A percentile compares a stretch with the other conserved stretches of the same genome.
Evolutionary conservation across 2,888 invertebrate genomes (phyloP).

Genomic region (Leptarthrus brevirostris): DNA sequence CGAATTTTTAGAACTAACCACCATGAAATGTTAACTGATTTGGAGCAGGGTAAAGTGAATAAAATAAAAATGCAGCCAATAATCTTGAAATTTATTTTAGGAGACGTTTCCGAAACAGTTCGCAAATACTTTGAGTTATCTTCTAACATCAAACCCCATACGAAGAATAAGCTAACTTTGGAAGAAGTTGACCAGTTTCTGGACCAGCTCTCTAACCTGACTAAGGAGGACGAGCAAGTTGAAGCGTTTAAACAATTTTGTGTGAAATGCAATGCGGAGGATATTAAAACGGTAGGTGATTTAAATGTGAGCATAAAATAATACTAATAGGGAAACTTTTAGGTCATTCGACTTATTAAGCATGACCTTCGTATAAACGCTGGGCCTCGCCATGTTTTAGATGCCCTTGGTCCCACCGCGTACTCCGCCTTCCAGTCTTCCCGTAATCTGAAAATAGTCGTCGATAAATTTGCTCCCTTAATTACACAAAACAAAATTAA

Average conservation of each 20-base stretch:
- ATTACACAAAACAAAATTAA: slow-evolving; percentile 36
- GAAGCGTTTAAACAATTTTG: slow-evolving; percentile 80
- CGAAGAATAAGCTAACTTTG: slow-evolving; percentile 78
- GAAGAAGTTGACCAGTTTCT: slow-evolving; percentile 83
- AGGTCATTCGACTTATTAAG: slow-evolving; percentile 85
- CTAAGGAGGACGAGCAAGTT: slow-evolving; percentile 89
- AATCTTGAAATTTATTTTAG: slow-evolving; percentile 53
- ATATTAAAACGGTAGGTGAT: slow-evolving; percentile 76
- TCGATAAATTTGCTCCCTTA: slow-evolving; percentile 68
- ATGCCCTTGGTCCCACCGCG: slow-evolving; percentile 87
- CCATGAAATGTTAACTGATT: slow-evolving; percentile 84
- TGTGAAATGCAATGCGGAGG: slow-evolving; percentile 81
- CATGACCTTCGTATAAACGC: slow-evolving; percentile 93
- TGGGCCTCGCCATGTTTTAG: slow-evolving; percentile 91
- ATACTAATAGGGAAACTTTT: slow-evolving; percentile 1
- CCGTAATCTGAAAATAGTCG: slow-evolving; percentile 80
- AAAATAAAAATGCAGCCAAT: not conserved
- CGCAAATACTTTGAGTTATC: slow-evolving; percentile 80
- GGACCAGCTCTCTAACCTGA: slow-evolving; percentile 77
- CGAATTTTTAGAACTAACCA: slow-evolving; percentile 79
- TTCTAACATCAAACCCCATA: slow-evolving; percentile 70
- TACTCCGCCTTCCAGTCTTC: slow-evolving; percentile 90
- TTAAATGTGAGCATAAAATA: not conserved
- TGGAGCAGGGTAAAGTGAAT: slow-evolving; percentile 75
- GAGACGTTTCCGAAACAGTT: slow-evolving; percentile 91